phyloP scores from a whole-genome alignment of 2,888 invertebrate species.

The Athripsodes cinereus region DNA sequence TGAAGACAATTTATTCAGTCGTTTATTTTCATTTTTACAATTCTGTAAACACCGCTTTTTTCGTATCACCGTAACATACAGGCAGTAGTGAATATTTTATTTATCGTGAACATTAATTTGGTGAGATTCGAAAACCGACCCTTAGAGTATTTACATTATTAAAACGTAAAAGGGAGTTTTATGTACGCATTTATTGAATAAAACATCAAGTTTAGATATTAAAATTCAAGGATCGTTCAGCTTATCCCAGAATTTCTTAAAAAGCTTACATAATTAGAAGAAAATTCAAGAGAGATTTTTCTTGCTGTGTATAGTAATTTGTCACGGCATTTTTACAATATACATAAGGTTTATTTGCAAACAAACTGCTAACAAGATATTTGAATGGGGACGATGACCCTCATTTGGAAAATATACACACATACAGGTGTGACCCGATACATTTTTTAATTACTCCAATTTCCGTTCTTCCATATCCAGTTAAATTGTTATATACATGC shows the following conservation, averaged over 20 bases:
- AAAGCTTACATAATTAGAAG: not conserved
- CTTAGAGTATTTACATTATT: not conserved
- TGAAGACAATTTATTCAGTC: too few species aligned
- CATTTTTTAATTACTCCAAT: constrained; percentile 12
- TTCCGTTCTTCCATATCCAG: constrained; percentile 6
- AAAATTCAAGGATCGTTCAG: not conserved
- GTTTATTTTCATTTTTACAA: too few species aligned
- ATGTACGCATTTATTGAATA: not conserved
- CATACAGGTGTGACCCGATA: not conserved
- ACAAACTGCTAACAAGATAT: too few species aligned
- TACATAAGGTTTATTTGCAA: too few species aligned
- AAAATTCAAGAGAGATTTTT: not conserved
- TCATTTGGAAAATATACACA: too few species aligned
- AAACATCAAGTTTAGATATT: not conserved
- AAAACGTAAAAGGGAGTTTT: not conserved
- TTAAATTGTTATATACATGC: not conserved
- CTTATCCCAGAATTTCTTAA: not conserved
- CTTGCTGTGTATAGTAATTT: too few species aligned
- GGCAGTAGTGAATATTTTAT: too few species aligned
- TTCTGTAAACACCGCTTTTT: too few species aligned
- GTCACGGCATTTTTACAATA: too few species aligned
- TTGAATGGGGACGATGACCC: too few species aligned
- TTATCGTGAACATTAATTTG: too few species aligned
- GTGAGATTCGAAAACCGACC: not conserved
- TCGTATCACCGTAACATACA: too few species aligned